Evolutionary conservation across 2,888 invertebrate species (phyloP).

Genomic region (Heliconius erato): DNA sequence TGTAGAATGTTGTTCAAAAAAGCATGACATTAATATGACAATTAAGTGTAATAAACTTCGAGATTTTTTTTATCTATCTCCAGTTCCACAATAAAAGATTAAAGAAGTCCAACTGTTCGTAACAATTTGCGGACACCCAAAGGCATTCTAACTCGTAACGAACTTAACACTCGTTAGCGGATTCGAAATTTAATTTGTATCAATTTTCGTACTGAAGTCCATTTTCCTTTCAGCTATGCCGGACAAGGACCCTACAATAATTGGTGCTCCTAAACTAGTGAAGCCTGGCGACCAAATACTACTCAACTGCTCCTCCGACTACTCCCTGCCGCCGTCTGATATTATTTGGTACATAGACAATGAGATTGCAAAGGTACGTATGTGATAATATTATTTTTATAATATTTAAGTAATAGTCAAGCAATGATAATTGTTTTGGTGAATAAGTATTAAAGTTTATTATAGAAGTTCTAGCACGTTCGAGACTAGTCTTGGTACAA

Average conservation of each 20-base stretch:
- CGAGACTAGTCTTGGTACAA: too few relatives aligned
- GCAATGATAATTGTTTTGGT: too few relatives aligned
- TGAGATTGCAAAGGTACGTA: constrained; percentile 78
- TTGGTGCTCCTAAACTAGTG: constrained; percentile 76
- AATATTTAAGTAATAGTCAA: constrained; percentile 60
- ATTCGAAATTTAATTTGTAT: constrained; percentile 17
- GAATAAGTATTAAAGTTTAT: too few relatives aligned
- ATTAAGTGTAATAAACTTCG: not conserved
- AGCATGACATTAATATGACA: too few relatives aligned
- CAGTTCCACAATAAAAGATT: not conserved
- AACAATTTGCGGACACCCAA: not conserved
- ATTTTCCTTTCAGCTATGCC: constrained; percentile 73
- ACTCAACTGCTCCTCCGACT: constrained; percentile 80
- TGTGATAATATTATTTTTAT: not conserved
- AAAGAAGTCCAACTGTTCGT: not conserved
- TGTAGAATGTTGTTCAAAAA: too few relatives aligned
- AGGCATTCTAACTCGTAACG: constrained; percentile 21
- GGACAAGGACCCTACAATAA: constrained; percentile 71
- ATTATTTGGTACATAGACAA: constrained; percentile 83
- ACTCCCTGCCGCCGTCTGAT: constrained; percentile 80
- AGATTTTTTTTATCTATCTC: not conserved
- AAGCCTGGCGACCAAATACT: constrained; percentile 80
- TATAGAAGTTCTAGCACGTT: too few relatives aligned
- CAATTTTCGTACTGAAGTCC: constrained; percentile 60
- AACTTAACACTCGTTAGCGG: constrained; percentile 18